Base-by-base conservation (phyloP, 1,140 invertebrate genomes). In the Amyelois transitella region DNA sequence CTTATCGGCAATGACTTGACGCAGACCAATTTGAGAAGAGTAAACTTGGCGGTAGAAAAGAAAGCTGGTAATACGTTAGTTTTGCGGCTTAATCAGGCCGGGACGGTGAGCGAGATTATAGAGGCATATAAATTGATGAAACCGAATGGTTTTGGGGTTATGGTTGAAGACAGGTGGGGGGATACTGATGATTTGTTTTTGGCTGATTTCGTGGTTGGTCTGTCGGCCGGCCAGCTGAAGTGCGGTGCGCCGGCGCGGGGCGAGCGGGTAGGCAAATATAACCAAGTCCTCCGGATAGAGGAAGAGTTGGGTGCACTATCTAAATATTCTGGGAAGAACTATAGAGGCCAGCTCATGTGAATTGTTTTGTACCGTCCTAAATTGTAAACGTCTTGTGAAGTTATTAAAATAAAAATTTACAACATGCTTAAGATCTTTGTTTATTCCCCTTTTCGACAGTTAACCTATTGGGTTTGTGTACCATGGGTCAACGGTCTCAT, bases 111-210 rank as follows among this genome's bases (percentile, higher is more conserved):
- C 10, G 98, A 99, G 88, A 93, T 98, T 3, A 99, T 99, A 67
- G 91, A 96, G 63, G 97, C 97, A 24, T 97, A 96, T 88, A 92
- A 95, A 64, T 82, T 98, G 79, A 94, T 97, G n/a, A 98, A 98
- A 89, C 87, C 91, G 24, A 96, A 94, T 71, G 95, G 96, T n/a
- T 99, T 98, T 95, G 97, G 97, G 22, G 96, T 94, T 12, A 97
- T 98, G 94, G 96, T 99, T 0, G 97, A 95, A 48, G 97, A 99
- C 88, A 91, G 84, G 28, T 81, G 77, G 78, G 98, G 98, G 53
- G 98, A 99, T 86, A 99, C 98, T 49, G 98, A 99, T 86, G 98
- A 99, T 78, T 94, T 97, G 1, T 98, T 98, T 87, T 97, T 99
- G 77, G 97, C 97, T 69, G 98, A 99, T 79, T 88, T 99, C 56